A percentile compares a stretch with the other conserved stretches of the same genome.
Conservation (phyloP, 2,888 invertebrate genomes). For the Pherbina coryleti region DNA sequence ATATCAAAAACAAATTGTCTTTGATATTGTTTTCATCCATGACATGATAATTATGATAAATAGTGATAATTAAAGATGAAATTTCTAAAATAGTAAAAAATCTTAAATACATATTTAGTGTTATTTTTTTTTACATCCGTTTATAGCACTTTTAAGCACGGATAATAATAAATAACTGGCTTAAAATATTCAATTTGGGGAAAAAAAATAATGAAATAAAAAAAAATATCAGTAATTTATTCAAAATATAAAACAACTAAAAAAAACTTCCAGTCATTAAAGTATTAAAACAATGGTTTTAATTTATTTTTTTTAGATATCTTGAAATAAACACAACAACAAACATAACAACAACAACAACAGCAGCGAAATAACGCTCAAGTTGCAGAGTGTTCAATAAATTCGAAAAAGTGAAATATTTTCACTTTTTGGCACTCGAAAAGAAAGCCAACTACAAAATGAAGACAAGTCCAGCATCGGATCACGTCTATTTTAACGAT, state of each 20-base stretch:
- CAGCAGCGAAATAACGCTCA: background rate
- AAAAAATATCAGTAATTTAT: background rate
- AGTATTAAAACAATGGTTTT: background rate
- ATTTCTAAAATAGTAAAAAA: too few species aligned
- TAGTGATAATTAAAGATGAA: too few species aligned
- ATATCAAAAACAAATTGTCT: too few species aligned
- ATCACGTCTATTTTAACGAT: slow-evolving; percentile 68
- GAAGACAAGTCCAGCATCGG: slow-evolving; percentile 62
- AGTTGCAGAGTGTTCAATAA: background rate
- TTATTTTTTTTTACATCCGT: too few species aligned
- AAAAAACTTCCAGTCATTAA: background rate
- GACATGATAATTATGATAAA: too few species aligned
- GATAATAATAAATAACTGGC: too few species aligned
- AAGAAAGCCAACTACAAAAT: slow-evolving; percentile 51
- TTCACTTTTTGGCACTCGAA: background rate
- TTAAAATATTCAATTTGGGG: too few species aligned
- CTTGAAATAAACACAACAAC: background rate
- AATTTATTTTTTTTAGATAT: too few species aligned
- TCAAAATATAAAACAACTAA: background rate
- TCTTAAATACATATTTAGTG: too few species aligned
- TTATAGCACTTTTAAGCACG: too few species aligned
- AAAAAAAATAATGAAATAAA: background rate
- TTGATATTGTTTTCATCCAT: too few species aligned
- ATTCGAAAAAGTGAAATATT: background rate
- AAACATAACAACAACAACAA: background rate